Percentiles rank a stretch among this genome's conserved stretches.
Evolutionary conservation across 2,797 vertebrate genomes (phyloP).

Genomic region (Melanotaenia maccullochi): DNA sequence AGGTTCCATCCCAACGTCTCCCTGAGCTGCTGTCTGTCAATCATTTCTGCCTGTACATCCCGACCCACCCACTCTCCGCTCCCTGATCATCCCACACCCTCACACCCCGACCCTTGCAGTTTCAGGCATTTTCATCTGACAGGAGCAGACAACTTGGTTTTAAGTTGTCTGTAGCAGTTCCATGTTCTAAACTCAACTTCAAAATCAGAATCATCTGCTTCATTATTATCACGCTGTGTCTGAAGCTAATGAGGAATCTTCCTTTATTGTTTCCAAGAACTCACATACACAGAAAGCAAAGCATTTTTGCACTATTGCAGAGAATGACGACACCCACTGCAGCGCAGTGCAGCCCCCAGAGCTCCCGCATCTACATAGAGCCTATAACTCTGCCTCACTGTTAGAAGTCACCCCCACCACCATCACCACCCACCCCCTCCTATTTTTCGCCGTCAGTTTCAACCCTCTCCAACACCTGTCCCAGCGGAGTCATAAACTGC

Average conservation of each 20-base stretch:
- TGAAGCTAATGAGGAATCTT: constrained; percentile 14
- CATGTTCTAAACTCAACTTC: constrained; percentile 1
- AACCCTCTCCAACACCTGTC: constrained; percentile 29
- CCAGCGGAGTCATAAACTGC: constrained; percentile 57
- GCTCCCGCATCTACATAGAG: constrained; percentile 39
- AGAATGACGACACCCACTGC: constrained; percentile 66
- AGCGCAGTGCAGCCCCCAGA: constrained; percentile 37
- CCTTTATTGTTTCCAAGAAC: constrained; percentile 9
- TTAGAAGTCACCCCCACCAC: constrained; percentile 19
- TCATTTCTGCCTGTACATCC: no score
- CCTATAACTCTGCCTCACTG: constrained; percentile 58
- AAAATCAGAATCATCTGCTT: constrained; percentile 2
- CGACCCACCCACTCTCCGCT: no score
- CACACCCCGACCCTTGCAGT: no score
- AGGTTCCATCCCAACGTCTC: no score
- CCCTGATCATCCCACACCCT: no score
- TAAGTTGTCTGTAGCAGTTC: constrained; percentile 3
- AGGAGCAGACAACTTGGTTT: constrained; percentile 3
- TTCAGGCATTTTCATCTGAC: background rate
- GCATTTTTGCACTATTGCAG: constrained; percentile 45
- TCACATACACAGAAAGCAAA: constrained; percentile 12
- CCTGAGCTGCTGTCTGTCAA: no score
- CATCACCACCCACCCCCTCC: background rate
- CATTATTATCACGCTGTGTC: background rate
- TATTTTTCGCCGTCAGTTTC: background rate